These are phyloP conservation scores for Rhizomys pruinosus DNA, from an alignment of 2,113 vertebrate species.

Conservation along the genomic window DNA sequence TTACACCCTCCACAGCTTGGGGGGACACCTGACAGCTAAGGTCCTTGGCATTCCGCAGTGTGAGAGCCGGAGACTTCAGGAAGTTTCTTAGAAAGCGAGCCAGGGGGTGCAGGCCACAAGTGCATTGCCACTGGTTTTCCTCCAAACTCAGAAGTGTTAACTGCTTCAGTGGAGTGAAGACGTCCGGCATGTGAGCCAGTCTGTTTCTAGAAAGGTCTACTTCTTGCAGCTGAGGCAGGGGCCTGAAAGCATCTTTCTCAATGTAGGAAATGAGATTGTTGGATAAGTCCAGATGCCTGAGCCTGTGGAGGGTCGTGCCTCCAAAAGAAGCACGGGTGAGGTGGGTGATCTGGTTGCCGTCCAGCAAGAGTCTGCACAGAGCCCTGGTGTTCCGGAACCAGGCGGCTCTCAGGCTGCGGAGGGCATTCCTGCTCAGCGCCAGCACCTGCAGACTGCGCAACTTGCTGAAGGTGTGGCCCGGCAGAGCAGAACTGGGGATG, in stretches of 20 bases:
- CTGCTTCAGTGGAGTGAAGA: constrained; percentile 86
- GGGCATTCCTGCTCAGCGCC: constrained; percentile 84
- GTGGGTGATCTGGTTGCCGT: constrained; percentile 87
- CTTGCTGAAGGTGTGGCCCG: constrained; percentile 83
- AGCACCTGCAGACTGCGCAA: constrained; percentile 85
- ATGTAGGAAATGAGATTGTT: constrained; percentile 87
- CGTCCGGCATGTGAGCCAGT: constrained; percentile 82
- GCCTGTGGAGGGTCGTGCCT: constrained; percentile 77
- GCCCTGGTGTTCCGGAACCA: constrained; percentile 85
- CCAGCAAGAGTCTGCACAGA: constrained; percentile 86
- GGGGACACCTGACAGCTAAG: constrained; percentile 83
- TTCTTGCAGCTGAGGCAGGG: constrained; percentile 82
- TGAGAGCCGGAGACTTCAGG: constrained; percentile 83
- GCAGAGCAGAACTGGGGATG: constrained; percentile 85
- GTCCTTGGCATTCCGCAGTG: constrained; percentile 81
- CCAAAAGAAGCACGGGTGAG: constrained; percentile 85
- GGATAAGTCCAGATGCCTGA: constrained; percentile 89
- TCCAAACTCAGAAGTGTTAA: constrained; percentile 87
- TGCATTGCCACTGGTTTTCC: constrained; percentile 89
- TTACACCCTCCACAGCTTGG: constrained; percentile 66
- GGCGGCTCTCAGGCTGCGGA: constrained; percentile 74
- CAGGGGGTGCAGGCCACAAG: constrained; percentile 86
- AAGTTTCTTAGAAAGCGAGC: constrained; percentile 86
- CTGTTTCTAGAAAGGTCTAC: constrained; percentile 90
- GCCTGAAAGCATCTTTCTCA: constrained; percentile 83